These are phyloP conservation scores for Noctua fimbriata DNA, from an alignment of 2,888 invertebrate species.

Conservation along the genomic window DNA sequence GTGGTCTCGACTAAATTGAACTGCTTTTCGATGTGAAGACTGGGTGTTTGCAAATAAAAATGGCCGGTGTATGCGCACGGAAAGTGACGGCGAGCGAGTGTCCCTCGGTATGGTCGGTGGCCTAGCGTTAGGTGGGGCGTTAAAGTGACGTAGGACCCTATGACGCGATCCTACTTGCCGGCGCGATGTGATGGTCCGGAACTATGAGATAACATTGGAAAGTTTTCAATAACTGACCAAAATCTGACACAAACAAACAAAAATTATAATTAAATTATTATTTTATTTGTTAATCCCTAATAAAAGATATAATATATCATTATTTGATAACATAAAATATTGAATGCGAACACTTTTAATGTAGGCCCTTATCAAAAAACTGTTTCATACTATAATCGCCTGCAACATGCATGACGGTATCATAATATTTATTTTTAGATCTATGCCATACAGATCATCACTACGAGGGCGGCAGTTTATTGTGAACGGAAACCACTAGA, in stretches of 20 bases:
- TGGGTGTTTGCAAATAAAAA: no score
- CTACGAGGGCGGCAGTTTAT: neutral
- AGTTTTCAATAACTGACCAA: neutral
- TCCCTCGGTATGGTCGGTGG: no score
- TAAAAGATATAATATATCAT: conserved; percentile 7
- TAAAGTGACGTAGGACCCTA: no score
- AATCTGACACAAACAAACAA: conserved; percentile 24
- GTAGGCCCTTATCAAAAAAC: conserved; percentile 14
- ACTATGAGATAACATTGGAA: neutral
- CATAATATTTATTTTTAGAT: conserved; percentile 13
- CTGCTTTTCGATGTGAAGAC: no score
- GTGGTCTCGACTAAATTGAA: no score
- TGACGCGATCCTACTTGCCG: no score
- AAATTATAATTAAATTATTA: neutral
- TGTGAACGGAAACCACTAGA: neutral
- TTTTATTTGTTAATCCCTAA: neutral
- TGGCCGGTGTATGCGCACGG: no score
- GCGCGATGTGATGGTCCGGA: no score
- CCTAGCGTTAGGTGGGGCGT: no score
- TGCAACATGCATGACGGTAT: conserved; percentile 1
- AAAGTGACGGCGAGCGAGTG: no score
- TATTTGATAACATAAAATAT: conserved; percentile 24
- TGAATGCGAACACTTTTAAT: neutral
- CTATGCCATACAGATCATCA: neutral
- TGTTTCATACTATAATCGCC: neutral